A percentile compares a stretch with the other conserved stretches of the same genome.
These are phyloP conservation scores for Bubo bubo DNA, from an alignment of 2,113 vertebrate genomes.

Conservation along the genomic window DNA sequence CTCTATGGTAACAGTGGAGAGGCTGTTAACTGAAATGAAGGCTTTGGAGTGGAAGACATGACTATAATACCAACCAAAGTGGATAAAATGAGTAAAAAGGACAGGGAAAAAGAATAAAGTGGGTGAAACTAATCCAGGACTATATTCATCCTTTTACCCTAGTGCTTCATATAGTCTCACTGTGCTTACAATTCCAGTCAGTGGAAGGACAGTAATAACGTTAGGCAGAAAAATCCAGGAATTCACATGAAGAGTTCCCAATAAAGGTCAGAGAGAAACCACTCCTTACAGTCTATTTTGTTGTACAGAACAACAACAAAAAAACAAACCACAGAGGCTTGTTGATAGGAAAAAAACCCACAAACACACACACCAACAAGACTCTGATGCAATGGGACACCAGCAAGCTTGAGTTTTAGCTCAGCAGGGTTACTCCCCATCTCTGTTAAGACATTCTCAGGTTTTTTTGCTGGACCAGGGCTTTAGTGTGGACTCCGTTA, in stretches of 20 bases:
- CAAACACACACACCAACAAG: not conserved
- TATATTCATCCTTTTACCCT: not conserved
- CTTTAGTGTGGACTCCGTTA: not conserved
- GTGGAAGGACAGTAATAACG: not conserved
- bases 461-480: not conserved
- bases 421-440: not conserved
- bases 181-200: not conserved
- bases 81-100: not conserved
- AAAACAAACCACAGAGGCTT: not conserved
- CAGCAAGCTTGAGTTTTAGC: not conserved
- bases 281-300: not conserved
- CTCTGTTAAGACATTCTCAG: not conserved
- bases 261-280: not conserved
- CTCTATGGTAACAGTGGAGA: not conserved
- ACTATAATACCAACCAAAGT: not conserved
- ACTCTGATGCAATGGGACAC: not conserved
- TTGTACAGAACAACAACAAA: not conserved
- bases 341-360: not conserved
- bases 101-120: not conserved
- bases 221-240: not conserved
- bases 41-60: not conserved
- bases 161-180: not conserved
- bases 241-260: not conserved
- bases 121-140: not conserved
- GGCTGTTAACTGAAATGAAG: slow-evolving; percentile 19